A percentile compares a stretch with the other conserved stretches of the same genome.
phyloP scores from a whole-genome alignment of 2,797 vertebrate genomes.

The Nyctibius grandis region DNA sequence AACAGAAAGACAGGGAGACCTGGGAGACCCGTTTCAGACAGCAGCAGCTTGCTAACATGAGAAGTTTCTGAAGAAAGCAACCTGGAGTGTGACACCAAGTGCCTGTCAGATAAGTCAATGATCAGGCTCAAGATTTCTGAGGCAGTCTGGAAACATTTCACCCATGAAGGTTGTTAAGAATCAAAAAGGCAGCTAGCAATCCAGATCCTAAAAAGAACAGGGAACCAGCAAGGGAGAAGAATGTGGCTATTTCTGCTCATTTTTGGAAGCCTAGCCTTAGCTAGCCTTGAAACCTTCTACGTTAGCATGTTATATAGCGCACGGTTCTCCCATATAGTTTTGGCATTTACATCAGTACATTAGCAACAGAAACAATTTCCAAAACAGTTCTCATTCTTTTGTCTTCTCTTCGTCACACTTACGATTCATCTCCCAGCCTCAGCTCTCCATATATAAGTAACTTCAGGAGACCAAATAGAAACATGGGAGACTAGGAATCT shows the following conservation, averaged over 20 bases:
- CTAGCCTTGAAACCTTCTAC: not conserved
- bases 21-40: not conserved
- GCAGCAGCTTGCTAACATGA: not conserved
- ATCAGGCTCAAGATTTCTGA: not conserved
- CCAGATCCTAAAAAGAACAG: not conserved
- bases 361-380: not conserved
- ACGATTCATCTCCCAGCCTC: constrained; percentile 9
- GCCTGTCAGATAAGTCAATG: not conserved
- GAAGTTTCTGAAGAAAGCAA: not conserved
- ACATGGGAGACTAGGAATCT: not conserved
- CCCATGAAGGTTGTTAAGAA: not conserved
- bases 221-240: not conserved
- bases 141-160: not conserved
- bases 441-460: not conserved
- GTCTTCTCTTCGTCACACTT: constrained; percentile 2
- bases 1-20: not conserved
- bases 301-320: not conserved
- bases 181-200: not conserved
- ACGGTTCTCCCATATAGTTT: not conserved
- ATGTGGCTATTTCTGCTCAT: not conserved
- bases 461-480: constrained; percentile 1
- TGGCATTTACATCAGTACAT: not conserved
- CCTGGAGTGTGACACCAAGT: not conserved
- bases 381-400: not conserved
- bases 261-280: not conserved